Evolutionary conservation across 2,797 vertebrate species (phyloP).

Genomic region (Gallinago nigripennis): DNA sequence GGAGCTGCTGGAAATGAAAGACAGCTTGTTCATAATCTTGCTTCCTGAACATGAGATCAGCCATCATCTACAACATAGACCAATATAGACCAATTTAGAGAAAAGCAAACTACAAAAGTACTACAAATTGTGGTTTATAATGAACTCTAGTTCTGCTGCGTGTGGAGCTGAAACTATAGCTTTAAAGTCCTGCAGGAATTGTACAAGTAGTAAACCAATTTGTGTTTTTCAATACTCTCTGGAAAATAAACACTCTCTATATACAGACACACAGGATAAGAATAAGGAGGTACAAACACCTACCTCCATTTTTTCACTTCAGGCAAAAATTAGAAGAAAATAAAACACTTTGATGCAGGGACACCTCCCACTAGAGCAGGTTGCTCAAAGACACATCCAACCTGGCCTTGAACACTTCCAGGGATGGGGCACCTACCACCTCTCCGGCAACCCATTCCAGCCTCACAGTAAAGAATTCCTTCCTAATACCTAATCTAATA

Average conservation of each 20-base stretch:
- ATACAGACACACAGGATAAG: neutral
- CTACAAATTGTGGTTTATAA: neutral
- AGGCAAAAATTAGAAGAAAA: neutral
- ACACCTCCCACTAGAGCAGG: neutral
- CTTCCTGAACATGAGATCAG: slow-evolving; percentile 95
- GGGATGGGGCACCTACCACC: neutral
- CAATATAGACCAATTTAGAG: neutral
- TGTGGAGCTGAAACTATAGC: neutral
- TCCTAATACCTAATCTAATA: neutral
- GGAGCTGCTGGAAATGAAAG: slow-evolving; percentile 92
- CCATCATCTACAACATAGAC: slow-evolving; percentile 88
- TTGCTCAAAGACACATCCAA: neutral
- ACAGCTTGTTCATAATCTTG: slow-evolving; percentile 95
- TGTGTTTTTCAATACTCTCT: neutral
- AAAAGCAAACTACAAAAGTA: neutral
- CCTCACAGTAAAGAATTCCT: neutral
- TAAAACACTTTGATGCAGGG: neutral
- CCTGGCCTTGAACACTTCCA: neutral
- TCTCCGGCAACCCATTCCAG: neutral
- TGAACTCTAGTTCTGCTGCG: neutral
- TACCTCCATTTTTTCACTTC: neutral
- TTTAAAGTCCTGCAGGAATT: neutral
- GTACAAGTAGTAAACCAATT: neutral
- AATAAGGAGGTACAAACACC: neutral
- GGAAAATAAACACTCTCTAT: neutral